phyloP scores from a whole-genome alignment of 2,113 vertebrate genomes.

The Apteryx mantelli region DNA sequence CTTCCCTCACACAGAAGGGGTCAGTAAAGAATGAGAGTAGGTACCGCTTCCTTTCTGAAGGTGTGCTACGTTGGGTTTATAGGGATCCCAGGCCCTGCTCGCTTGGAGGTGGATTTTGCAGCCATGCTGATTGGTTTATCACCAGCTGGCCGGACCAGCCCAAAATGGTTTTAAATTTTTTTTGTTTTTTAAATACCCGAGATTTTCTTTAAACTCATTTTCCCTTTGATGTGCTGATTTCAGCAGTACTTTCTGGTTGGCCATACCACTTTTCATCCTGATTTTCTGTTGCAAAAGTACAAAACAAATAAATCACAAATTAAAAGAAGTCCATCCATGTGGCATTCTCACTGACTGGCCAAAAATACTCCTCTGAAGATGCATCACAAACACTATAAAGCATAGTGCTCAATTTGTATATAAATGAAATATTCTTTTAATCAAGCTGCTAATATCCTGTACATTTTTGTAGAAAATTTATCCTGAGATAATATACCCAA shows the following conservation, averaged over 20 bases:
- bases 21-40: not conserved
- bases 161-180: not conserved
- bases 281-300: not conserved
- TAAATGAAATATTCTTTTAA: not conserved
- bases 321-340: not conserved
- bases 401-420: not conserved
- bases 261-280: not conserved
- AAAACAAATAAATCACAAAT: not conserved
- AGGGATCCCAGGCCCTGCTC: not conserved
- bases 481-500: not conserved
- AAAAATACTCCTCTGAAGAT: not conserved
- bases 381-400: not conserved
- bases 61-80: not conserved
- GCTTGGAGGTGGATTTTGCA: not conserved
- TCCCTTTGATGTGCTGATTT: not conserved
- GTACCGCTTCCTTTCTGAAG: accelerated
- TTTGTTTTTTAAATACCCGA: not conserved
- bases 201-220: not conserved
- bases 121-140: not conserved
- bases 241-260: accelerated
- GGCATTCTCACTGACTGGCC: accelerated
- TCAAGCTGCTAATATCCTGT: not conserved
- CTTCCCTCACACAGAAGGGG: accelerated
- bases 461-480: not conserved
- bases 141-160: not conserved